Base-by-base conservation (phyloP, 92 coral and sea anemone species). In the Paramuricea clavata region DNA sequence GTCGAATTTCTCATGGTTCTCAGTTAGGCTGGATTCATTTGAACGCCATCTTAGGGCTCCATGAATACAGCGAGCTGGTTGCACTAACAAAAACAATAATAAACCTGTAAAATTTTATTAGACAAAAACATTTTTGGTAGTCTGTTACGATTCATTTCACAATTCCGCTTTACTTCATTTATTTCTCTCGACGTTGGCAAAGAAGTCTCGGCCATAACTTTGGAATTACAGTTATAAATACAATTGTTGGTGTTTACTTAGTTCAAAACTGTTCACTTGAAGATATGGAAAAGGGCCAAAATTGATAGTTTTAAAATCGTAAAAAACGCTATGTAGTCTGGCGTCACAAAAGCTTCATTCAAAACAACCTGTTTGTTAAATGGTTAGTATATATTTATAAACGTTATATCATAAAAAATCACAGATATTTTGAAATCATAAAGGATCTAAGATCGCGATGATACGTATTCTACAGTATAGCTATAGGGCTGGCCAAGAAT, bases 101-200 rank as follows among this genome's bases (percentile, higher is more conserved):
- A 44, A 74, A 74, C 81, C 81, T 41, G 81, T 22, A 44, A 44
- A 44, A 3, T 74, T 6, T 72, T 5, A 23, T 44, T 12, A 27
- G 59, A 44, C 81, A 74, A 74, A 74, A 74, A 74, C 78, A 44
- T 74, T 74, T 44, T 25, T 22, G 81, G 81, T 74, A 27, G 13
- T 30, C 31, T 27, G 39, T 28, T 21, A 74, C 81, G 81, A 19
- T 5, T 74, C 33, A 74, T 2, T 74, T 49, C 39, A 44, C 62
- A 74, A 23, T 6, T 27, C 10, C 5, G 17, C 22, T 7, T 39
- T 17, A 39, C 12, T 44, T 72, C 52, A 36, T 49, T 54, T 19
- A 10, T 19, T 54, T n/a, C n/a, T n/a, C n/a, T n/a, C n/a, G n/a
- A 10, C 6, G 16, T 5, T 21, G 7, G 62, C 5, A 9, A 19